Conservation (phyloP, 2,888 invertebrate genomes). For the Iselma pallidipennis region DNA sequence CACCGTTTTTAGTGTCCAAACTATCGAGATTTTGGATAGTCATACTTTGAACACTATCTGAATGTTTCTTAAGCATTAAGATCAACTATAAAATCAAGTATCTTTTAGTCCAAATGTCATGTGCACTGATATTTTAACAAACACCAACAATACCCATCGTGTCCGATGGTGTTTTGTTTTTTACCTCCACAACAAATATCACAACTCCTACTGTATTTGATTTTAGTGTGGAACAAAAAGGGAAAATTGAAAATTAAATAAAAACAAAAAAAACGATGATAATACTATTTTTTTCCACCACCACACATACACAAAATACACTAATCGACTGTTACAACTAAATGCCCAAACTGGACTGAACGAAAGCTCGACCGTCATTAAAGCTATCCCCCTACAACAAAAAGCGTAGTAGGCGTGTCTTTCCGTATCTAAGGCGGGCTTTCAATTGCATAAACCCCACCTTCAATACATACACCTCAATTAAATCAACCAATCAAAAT, state of each 20-base stretch:
- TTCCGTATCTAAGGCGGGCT: constrained; percentile 23
- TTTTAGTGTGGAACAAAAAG: not conserved
- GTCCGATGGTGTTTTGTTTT: no score
- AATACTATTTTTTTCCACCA: no score
- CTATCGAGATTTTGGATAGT: constrained; percentile 64
- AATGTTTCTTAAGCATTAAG: constrained; percentile 67
- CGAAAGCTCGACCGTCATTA: constrained; percentile 37
- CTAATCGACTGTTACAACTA: constrained; percentile 38
- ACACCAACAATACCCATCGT: not conserved
- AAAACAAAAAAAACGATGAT: no score
- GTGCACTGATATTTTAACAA: not conserved
- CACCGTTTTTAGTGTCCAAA: constrained; percentile 49
- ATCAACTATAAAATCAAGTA: not conserved
- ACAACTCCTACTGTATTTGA: constrained; percentile 1
- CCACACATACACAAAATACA: constrained; percentile 7
- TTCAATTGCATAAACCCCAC: constrained; percentile 26
- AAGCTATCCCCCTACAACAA: constrained; percentile 22
- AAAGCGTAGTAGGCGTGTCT: constrained; percentile 23
- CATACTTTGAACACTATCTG: constrained; percentile 64
- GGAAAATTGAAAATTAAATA: constrained; percentile 1
- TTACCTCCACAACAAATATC: not conserved
- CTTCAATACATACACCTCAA: constrained; percentile 38
- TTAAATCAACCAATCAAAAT: constrained; percentile 13
- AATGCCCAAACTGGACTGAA: constrained; percentile 45
- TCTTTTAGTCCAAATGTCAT: not conserved